These are phyloP conservation scores for Neoniphon sammara DNA, from an alignment of 2,797 vertebrate genomes.

Conservation along the genomic window DNA sequence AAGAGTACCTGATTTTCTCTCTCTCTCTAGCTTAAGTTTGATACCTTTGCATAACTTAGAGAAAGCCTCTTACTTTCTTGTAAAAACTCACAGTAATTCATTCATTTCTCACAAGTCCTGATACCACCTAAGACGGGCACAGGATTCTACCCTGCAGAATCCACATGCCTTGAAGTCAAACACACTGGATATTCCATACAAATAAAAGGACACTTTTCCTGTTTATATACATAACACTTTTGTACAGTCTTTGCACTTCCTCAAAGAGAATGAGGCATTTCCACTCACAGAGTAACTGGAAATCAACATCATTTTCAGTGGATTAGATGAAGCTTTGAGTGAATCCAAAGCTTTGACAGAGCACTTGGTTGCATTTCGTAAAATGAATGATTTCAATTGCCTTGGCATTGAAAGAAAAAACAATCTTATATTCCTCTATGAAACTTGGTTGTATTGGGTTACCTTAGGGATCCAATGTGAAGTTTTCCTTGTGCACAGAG, in stretches of 20 bases:
- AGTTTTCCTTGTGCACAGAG: conserved; percentile 15
- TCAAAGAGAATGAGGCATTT: conserved; percentile 70
- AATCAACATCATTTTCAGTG: conserved; percentile 67
- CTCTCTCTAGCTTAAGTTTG: conserved; percentile 74
- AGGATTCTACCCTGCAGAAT: conserved; percentile 89
- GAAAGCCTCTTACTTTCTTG: conserved; percentile 78
- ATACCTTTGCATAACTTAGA: conserved; percentile 83
- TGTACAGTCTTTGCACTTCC: conserved; percentile 80
- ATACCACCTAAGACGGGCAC: conserved; percentile 76
- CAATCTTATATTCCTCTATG: conserved; percentile 31
- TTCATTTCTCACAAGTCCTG: conserved; percentile 80
- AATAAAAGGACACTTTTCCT: conserved; percentile 83
- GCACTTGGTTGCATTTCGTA: conserved; percentile 59
- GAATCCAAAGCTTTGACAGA: conserved; percentile 68
- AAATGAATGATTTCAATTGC: conserved; percentile 58
- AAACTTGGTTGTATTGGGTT: conserved; percentile 49
- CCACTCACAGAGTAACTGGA: conserved; percentile 66
- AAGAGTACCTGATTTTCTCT: conserved; percentile 86
- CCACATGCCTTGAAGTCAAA: conserved; percentile 80
- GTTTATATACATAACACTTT: conserved; percentile 87
- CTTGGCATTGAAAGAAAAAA: conserved; percentile 46
- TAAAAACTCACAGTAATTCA: conserved; percentile 86
- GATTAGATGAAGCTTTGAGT: conserved; percentile 67
- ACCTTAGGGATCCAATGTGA: conserved; percentile 28
- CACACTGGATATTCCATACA: conserved; percentile 81